phyloP scores from a whole-genome alignment of 1,140 invertebrate species.

The Thalassaphorura encarpata region DNA sequence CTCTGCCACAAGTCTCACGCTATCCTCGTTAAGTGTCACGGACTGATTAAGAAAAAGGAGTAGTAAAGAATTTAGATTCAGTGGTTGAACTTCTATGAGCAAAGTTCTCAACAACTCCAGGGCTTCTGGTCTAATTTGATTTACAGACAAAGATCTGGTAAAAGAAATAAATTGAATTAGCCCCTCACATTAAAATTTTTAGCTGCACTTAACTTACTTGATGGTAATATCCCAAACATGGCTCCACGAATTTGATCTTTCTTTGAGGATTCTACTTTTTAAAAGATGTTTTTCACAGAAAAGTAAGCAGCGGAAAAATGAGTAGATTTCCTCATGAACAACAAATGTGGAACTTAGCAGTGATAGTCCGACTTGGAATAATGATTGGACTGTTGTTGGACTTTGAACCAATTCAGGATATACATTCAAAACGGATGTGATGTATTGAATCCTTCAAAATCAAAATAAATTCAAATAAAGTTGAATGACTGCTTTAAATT shows the following conservation, averaged over 20 bases:
- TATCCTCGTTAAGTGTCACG: conserved; percentile 1
- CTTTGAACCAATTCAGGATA: conserved; percentile 20
- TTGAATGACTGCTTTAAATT: neutral
- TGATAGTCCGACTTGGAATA: conserved; percentile 9
- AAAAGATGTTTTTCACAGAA: conserved; percentile 16
- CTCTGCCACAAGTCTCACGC: conserved; percentile 8
- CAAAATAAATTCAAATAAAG: neutral
- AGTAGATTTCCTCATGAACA: conserved; percentile 9
- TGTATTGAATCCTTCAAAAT: conserved; percentile 23
- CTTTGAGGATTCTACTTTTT: neutral
- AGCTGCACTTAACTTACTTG: conserved; percentile 7
- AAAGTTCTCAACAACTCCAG: conserved; percentile 11
- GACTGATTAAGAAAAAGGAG: conserved; percentile 5
- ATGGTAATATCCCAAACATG: conserved; percentile 22
- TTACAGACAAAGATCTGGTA: conserved; percentile 8
- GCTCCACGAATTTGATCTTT: conserved; percentile 9
- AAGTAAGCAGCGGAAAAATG: conserved; percentile 10
- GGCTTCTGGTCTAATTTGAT: conserved; percentile 4
- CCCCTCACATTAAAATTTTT: neutral
- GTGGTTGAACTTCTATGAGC: conserved; percentile 13
- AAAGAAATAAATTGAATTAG: neutral
- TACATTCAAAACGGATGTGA: conserved; percentile 15
- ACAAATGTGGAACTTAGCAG: conserved; percentile 16
- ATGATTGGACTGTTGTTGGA: neutral
- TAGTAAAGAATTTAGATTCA: conserved; percentile 16